A percentile compares a stretch with the other conserved stretches of the same genome.
These are phyloP conservation scores for Agonopterix heracliana DNA, from an alignment of 2,888 invertebrate genomes.

Conservation along the genomic window DNA sequence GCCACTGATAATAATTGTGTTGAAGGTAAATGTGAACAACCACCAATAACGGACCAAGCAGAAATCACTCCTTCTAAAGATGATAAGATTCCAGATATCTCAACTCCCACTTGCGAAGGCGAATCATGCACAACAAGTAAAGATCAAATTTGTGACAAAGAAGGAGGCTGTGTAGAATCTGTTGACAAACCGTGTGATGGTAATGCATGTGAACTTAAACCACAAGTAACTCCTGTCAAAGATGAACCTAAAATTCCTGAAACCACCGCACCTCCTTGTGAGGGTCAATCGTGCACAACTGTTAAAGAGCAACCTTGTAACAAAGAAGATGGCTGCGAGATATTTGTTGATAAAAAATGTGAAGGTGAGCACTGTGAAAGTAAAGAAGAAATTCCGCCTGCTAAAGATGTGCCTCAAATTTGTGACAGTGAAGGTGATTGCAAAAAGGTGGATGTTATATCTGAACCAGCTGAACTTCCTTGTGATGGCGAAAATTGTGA, in stretches of 20 bases:
- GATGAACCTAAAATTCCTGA: background rate
- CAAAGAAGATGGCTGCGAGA: slow-evolving; percentile 9
- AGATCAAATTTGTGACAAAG: slow-evolving; percentile 1
- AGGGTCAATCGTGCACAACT: no score
- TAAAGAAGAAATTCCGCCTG: slow-evolving; percentile 3
- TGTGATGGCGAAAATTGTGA: slow-evolving; percentile 23
- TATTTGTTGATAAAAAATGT: slow-evolving; percentile 23
- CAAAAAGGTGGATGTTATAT: background rate
- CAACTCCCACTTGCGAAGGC: slow-evolving; percentile 19
- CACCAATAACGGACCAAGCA: slow-evolving; percentile 12
- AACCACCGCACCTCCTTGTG: no score
- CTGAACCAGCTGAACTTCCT: slow-evolving; percentile 2
- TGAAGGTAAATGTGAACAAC: background rate
- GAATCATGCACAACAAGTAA: slow-evolving; percentile 2
- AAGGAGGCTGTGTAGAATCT: background rate
- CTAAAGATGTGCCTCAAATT: no score
- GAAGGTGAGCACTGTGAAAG: slow-evolving; percentile 28
- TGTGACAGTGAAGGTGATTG: no score
- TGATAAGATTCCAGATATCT: slow-evolving; percentile 7
- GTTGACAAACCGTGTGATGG: slow-evolving; percentile 28
- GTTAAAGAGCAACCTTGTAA: slow-evolving; percentile 5
- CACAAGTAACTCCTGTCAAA: slow-evolving; percentile 2
- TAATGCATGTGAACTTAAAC: slow-evolving; percentile 22
- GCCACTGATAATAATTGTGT: background rate
- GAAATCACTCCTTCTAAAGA: slow-evolving; percentile 10